These are phyloP conservation scores for Hedychridium roseum DNA, from an alignment of 2,888 invertebrate species.

Conservation along the genomic window DNA sequence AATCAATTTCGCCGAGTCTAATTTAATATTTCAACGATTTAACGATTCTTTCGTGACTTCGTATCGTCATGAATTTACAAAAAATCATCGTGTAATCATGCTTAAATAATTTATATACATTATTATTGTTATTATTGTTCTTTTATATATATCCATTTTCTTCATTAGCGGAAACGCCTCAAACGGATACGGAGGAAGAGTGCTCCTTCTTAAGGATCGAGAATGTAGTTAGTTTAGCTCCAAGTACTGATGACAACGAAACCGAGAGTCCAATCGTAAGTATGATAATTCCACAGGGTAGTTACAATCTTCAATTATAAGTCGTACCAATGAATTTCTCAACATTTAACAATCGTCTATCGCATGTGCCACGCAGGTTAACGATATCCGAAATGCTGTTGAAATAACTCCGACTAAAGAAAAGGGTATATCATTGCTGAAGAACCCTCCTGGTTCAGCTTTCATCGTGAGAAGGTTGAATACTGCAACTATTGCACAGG, in stretches of 20 bases:
- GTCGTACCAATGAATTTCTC: no score
- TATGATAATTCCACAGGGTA: neutral
- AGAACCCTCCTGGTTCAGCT: slow-evolving; percentile 42
- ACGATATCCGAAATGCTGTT: slow-evolving; percentile 51
- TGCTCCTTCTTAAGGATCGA: slow-evolving; percentile 64
- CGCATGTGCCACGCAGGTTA: no score
- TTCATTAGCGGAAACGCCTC: slow-evolving; percentile 12
- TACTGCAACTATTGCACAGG: slow-evolving; percentile 2
- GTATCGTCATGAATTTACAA: no score
- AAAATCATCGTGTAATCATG: slow-evolving; percentile 3
- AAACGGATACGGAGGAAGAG: slow-evolving; percentile 41
- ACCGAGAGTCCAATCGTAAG: slow-evolving; percentile 40
- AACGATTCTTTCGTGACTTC: no score
- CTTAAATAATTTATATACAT: neutral
- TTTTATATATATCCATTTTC: slow-evolving; percentile 1
- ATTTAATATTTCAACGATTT: no score
- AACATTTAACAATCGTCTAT: no score
- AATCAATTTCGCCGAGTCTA: no score
- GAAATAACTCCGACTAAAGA: slow-evolving; percentile 44
- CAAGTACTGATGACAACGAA: slow-evolving; percentile 31
- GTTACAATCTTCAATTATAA: no score
- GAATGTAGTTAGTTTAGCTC: slow-evolving; percentile 68
- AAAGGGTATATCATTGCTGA: slow-evolving; percentile 47
- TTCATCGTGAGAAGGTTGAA: slow-evolving; percentile 48
- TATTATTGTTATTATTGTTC: neutral